phyloP scores from a whole-genome alignment of 2,113 vertebrate genomes.

The Hydrolagus affinis region DNA sequence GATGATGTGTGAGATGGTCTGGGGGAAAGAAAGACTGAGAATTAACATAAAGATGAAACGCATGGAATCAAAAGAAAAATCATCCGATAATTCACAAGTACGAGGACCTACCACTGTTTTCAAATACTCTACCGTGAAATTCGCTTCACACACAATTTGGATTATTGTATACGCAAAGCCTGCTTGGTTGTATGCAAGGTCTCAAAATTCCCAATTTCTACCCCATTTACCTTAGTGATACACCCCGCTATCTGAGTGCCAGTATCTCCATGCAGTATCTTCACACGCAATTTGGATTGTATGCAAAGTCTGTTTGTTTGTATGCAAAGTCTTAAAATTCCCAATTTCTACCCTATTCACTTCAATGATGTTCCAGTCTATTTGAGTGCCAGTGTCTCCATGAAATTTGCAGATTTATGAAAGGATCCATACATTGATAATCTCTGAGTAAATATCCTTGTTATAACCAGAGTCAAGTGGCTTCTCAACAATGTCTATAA shows the following conservation, averaged over 20 bases:
- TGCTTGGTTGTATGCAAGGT: background rate
- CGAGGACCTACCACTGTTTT: background rate
- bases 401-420: background rate
- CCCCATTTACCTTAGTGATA: background rate
- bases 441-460: background rate
- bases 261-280: no score
- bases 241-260: background rate
- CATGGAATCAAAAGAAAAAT: background rate
- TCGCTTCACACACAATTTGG: background rate
- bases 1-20: no score
- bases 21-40: background rate
- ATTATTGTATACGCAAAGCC: background rate
- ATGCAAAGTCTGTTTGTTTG: background rate
- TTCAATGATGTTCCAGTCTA: background rate
- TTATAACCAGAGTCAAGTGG: background rate
- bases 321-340: background rate
- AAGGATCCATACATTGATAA: background rate
- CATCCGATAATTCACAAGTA: background rate
- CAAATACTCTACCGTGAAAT: background rate
- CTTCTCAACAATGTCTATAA: no score
- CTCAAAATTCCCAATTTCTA: background rate
- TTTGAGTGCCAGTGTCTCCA: background rate
- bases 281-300: background rate
- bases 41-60: conserved; percentile 3
- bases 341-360: background rate